Base-by-base conservation (phyloP, 1,140 invertebrate genomes). In the Thereuonema tuberculata region DNA sequence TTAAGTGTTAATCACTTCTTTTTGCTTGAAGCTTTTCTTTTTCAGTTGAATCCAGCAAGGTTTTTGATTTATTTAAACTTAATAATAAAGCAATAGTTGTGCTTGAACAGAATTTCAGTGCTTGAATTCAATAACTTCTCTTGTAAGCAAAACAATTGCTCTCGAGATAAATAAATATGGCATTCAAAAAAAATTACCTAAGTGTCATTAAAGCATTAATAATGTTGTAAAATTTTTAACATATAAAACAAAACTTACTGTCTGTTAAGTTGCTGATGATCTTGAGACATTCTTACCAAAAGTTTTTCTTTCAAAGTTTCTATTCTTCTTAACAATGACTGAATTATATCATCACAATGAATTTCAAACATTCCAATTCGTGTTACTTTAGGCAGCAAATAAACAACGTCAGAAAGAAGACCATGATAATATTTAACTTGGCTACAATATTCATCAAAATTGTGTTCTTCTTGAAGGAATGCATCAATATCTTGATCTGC, bases 341-440 rank as follows among this genome's bases (percentile, higher is more conserved):
- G 75, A 25, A 95, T 86, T n/a, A 95, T 74, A 59, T 87, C 83
- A 47, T 80, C 80, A 60, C 89, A 80, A 69, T 89, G 82, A 64
- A 97, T 82, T 66, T 89, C 85, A 71, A 90, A 96, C 70, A 93
- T 83, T 24, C 88, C 88, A 60, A 89, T 82, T 21, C 82, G 80
- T 27, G 86, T 78, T 0, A 83, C 82, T 43, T 81, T 79, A 67
- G 83, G 79, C 21, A 84, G 76, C 65, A 81, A 77, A 1, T 78
- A 74, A 9, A 81, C 80, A 59, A 89, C 82, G 59, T 80, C 77
- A 59, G 78, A 75, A 12, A 80, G 77, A 25, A 88, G 72, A 29
- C 77, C 70, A 58, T 84, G 78, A 66, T 83, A 88, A 62, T 81
- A 78, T 29, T 81, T 71, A 9, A 88, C 79, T 62, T 83, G 72